A percentile compares a stretch with the other conserved stretches of the same genome.
These are phyloP conservation scores for Microplitis deprimator DNA, from an alignment of 2,888 invertebrate genomes.

Conservation along the genomic window DNA sequence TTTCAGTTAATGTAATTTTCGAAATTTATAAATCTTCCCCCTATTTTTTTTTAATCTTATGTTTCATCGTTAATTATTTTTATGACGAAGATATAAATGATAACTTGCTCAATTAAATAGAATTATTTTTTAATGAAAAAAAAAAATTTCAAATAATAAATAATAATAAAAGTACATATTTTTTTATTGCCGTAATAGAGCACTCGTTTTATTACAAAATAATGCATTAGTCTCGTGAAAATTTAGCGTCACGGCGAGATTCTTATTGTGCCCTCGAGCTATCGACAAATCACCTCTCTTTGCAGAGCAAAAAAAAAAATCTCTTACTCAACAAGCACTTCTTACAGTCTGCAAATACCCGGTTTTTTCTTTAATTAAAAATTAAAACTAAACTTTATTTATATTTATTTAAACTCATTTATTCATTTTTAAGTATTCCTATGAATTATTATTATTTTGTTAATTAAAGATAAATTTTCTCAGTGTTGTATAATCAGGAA, in stretches of 20 bases:
- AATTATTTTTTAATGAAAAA: neutral
- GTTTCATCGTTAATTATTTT: too few relatives aligned
- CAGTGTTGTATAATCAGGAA: conserved; percentile 42
- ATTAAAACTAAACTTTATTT: neutral
- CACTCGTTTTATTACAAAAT: conserved; percentile 16
- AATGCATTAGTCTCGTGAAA: neutral
- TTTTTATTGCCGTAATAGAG: neutral
- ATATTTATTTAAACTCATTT: neutral
- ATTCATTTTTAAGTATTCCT: neutral
- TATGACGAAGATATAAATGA: too few relatives aligned
- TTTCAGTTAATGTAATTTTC: neutral
- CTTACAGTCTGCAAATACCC: neutral
- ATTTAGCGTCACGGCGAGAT: conserved; percentile 14
- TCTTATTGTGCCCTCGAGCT: conserved; percentile 19
- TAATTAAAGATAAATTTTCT: neutral
- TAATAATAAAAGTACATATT: neutral
- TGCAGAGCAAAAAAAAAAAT: conserved; percentile 1
- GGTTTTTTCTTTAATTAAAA: neutral
- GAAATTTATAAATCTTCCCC: neutral
- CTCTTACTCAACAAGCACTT: conserved; percentile 3
- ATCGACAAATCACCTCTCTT: conserved; percentile 18
- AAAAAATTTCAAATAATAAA: neutral
- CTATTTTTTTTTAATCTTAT: too few relatives aligned
- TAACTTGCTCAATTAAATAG: too few relatives aligned
- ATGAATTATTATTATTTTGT: neutral